A percentile compares a stretch with the other conserved stretches of the same genome.
phyloP scores from a whole-genome alignment of 2,797 vertebrate species.

The Gallinago nigripennis region DNA sequence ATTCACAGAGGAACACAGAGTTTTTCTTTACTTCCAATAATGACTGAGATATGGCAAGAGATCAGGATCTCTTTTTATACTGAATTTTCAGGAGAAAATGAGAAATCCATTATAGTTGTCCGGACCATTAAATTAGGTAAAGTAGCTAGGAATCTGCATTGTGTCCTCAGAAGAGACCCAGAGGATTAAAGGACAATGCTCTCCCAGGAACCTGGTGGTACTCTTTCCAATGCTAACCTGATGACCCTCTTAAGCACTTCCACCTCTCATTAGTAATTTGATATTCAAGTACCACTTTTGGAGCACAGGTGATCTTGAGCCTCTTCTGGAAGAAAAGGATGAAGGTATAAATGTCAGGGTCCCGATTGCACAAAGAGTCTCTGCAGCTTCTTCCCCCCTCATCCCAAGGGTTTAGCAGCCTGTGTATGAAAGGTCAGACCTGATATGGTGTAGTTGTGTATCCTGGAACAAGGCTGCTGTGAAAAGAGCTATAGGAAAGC shows the following conservation, averaged over 20 bases:
- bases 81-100: neutral
- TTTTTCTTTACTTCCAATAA: neutral
- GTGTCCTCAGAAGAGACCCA: neutral
- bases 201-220: neutral
- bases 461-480: neutral
- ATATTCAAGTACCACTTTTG: neutral
- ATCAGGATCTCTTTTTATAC: neutral
- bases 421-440: neutral
- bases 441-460: accelerated
- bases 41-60: neutral
- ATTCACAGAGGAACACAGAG: neutral
- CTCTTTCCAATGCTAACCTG: accelerated
- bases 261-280: neutral
- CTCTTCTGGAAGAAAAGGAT: neutral
- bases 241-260: neutral
- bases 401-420: neutral
- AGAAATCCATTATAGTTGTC: neutral
- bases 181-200: neutral
- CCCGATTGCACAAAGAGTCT: neutral
- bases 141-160: neutral
- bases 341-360: neutral
- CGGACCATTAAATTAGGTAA: neutral
- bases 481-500: neutral
- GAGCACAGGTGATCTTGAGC: neutral
- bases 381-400: neutral